Conservation (phyloP, 2,888 invertebrate species). For the Lithosia quadra region DNA sequence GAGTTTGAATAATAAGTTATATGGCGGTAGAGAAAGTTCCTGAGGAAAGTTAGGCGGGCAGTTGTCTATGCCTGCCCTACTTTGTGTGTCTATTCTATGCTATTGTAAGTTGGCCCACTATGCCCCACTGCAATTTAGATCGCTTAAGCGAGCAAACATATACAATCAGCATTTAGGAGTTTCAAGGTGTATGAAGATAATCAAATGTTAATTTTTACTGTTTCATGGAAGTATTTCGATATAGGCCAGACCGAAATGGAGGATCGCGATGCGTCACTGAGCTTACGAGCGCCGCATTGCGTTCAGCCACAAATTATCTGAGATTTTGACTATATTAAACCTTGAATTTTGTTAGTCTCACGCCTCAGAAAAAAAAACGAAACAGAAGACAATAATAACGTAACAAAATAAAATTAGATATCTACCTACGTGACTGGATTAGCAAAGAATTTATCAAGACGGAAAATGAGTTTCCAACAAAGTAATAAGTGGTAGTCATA, state of each 20-base stretch:
- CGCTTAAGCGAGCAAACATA: too few relatives aligned
- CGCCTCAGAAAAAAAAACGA: not conserved
- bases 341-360: conserved; percentile 1
- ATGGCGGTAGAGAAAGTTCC: not conserved
- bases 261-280: conserved; percentile 28
- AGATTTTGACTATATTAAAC: not conserved
- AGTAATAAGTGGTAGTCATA: too few relatives aligned
- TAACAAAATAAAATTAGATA: not conserved
- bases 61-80: not conserved
- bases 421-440: not conserved
- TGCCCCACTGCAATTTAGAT: too few relatives aligned
- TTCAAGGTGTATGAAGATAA: not conserved
- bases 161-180: not conserved
- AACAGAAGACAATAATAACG: not conserved
- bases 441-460: not conserved
- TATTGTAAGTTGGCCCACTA: too few relatives aligned
- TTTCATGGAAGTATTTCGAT: conserved; percentile 6
- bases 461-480: too few relatives aligned
- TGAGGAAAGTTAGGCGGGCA: not conserved
- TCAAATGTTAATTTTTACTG: not conserved
- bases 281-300: conserved; percentile 29
- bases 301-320: conserved; percentile 5
- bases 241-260: conserved; percentile 19
- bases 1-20: not conserved
- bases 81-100: not conserved